phyloP scores from a whole-genome alignment of 2,888 invertebrate species.

The Cantharis lateralis region DNA sequence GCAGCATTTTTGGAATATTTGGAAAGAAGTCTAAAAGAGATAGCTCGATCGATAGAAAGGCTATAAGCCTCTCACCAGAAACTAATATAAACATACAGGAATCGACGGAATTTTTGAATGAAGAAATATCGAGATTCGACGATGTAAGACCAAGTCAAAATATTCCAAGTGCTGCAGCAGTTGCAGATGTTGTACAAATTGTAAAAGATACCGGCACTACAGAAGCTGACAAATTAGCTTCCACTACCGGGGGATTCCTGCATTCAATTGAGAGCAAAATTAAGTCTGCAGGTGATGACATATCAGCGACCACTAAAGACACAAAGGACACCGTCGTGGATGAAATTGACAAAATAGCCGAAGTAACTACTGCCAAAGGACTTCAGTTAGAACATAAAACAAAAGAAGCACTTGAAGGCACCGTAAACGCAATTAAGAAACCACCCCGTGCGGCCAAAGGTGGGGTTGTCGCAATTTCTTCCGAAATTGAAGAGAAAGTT shows the following conservation, averaged over 20 bases:
- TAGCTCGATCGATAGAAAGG: not conserved
- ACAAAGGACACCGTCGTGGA: not conserved
- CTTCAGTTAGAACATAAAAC: not conserved
- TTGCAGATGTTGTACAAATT: not conserved
- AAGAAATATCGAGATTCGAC: slow-evolving; percentile 34
- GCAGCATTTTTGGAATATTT: slow-evolving; percentile 33
- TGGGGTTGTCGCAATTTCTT: not conserved
- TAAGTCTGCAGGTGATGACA: slow-evolving; percentile 2
- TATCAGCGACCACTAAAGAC: not conserved
- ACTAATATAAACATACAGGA: slow-evolving; percentile 24
- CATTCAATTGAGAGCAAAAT: not conserved
- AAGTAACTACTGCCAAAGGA: not conserved
- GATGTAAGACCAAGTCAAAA: slow-evolving; percentile 23
- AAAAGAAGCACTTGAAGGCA: slow-evolving; percentile 11
- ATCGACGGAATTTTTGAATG: slow-evolving; percentile 33
- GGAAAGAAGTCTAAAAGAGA: slow-evolving; percentile 35
- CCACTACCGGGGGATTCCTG: not conserved
- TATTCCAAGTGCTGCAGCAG: not conserved
- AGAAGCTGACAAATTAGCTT: not conserved
- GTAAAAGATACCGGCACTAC: not conserved
- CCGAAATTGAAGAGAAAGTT: not conserved
- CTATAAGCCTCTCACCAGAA: slow-evolving; percentile 14
- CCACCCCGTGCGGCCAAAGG: not conserved
- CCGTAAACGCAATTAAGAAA: not conserved
- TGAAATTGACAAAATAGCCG: slow-evolving; percentile 5